Percentiles rank a stretch among this genome's conserved stretches.
phyloP scores from a whole-genome alignment of 2,113 vertebrate genomes.

The Rafetus swinhoei region DNA sequence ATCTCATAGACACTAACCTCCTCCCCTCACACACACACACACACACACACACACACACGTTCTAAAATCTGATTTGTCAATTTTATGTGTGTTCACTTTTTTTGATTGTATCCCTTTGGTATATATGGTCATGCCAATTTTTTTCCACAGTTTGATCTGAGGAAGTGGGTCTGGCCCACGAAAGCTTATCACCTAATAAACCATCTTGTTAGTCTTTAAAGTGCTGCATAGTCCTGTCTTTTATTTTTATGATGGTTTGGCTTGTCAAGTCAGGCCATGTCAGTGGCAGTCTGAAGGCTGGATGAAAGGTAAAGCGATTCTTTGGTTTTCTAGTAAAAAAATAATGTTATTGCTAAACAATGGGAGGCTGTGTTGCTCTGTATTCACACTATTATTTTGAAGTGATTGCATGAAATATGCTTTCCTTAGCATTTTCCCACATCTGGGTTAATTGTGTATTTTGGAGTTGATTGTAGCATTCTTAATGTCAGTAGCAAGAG shows the following conservation, averaged over 20 bases:
- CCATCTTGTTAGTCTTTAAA: no score
- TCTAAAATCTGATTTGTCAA: no score
- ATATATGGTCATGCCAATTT: no score
- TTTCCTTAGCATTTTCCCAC: background rate
- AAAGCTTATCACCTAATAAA: no score
- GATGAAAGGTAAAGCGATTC: background rate
- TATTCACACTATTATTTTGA: rapidly evolving
- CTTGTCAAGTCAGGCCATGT: background rate
- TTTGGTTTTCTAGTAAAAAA: background rate
- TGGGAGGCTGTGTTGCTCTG: background rate
- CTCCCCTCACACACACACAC: no score
- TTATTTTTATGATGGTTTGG: background rate
- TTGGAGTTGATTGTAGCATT: background rate
- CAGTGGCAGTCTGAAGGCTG: background rate
- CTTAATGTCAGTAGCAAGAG: background rate
- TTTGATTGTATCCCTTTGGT: no score
- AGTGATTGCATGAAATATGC: background rate
- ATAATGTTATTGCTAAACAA: background rate
- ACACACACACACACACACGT: no score
- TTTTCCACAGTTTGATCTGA: no score
- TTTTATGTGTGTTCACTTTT: no score
- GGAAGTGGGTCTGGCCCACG: no score
- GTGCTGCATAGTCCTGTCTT: no score
- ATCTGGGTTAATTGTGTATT: background rate
- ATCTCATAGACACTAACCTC: no score